Evolutionary conservation across 2,113 vertebrate genomes (phyloP), one percentile per base, ranked within the genome.

Genomic region (Poeciliopsis retropinna): DNA sequence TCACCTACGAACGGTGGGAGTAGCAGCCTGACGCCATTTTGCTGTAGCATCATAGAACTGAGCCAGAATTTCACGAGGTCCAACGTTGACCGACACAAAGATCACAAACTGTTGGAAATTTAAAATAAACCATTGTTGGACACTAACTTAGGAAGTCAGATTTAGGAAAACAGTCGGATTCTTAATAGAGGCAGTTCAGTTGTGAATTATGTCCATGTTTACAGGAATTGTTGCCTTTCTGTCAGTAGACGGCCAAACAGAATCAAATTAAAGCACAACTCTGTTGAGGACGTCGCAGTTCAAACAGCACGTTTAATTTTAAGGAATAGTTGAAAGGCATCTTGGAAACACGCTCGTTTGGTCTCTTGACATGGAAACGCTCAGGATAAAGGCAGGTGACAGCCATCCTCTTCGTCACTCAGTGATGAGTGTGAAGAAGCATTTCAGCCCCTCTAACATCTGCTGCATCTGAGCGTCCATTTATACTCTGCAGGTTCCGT

Each of bases 341-440:
- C 7, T 11, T 57, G 51, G 51, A 11, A 57, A n/a, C 11, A 9
- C 8, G 51, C 22, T 57, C 2, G 7, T 73, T 68, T 11, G 1
- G 39, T 63, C 13, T 70, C 0, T 0, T 15, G 66, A 79, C 74
- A 70, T 69, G 77, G 83, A 82, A 70, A 82, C 74, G 11, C 51
- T 32, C 6, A 69, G 78, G 68, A 6, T 7, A 13, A 72, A 68
- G 81, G 80, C 83, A 89, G 83, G 81, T 80, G 81, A 82, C 81
- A 79, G 17, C 31, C 4, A 37, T 60, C 63, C 13, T 47, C 79
- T 41, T 73, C 81, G 63, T 74, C 79, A 60, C 1, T 76, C 60
- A 30, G 69, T 25, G 28, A n/a, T 28, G 72, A 41, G 44, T 13
- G 62, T 9, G 9, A 70, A 64, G 60, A n/a, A 31, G 25, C 32